These are phyloP conservation scores for Panzeria rudis DNA, from an alignment of 2,888 invertebrate species.

Conservation along the genomic window DNA sequence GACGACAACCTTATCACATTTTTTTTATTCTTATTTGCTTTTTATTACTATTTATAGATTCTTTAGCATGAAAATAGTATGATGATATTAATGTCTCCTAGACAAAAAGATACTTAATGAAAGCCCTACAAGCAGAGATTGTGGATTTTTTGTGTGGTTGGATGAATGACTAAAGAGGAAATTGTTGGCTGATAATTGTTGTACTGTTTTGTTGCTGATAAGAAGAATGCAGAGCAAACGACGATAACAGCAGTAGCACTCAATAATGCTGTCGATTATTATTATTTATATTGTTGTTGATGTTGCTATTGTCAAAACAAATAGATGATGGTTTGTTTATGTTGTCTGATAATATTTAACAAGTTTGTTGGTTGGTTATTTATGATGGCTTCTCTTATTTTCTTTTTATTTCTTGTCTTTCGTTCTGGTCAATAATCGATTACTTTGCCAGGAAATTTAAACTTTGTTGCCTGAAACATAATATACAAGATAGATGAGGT, in stretches of 20 bases:
- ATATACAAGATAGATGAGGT: constrained; percentile 1
- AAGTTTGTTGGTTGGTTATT: constrained; percentile 20
- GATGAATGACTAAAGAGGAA: constrained; percentile 32
- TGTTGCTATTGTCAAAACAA: constrained; percentile 10
- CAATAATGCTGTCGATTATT: constrained; percentile 10
- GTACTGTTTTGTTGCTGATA: constrained; percentile 46
- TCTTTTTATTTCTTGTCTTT: constrained; percentile 1
- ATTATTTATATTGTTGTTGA: not conserved
- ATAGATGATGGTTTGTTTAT: constrained; percentile 24
- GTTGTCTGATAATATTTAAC: constrained; percentile 40
- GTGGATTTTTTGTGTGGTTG: not conserved
- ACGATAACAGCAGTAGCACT: constrained; percentile 30
- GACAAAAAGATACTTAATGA: constrained; percentile 23
- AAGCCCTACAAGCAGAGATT: constrained; percentile 14
- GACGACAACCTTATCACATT: constrained; percentile 9
- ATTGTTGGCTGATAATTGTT: constrained; percentile 48
- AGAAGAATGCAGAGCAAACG: constrained; percentile 4
- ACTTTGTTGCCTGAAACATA: constrained; percentile 11
- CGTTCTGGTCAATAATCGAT: constrained; percentile 24
- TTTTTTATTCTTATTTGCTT: not conserved
- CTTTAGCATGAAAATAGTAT: constrained; percentile 1
- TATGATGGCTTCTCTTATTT: not conserved
- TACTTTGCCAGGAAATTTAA: constrained; percentile 8
- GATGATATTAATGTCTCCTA: not conserved
- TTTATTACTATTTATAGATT: constrained; percentile 27